Percentiles rank a stretch among this genome's conserved stretches.
Conservation (phyloP, 2,888 invertebrate species). For the Stenotaenia linearis region DNA sequence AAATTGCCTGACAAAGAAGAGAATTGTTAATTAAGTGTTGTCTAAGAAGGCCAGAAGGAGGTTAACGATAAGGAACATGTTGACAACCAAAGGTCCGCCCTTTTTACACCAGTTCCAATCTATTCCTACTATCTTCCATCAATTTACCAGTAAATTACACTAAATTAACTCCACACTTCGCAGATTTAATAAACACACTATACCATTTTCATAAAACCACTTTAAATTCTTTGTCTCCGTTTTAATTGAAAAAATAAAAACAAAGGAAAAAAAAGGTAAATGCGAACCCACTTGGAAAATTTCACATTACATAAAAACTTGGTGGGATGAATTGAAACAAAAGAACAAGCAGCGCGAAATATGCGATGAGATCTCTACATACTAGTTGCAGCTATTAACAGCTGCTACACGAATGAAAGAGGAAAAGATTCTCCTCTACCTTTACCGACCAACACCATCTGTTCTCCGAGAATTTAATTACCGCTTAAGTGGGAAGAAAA, state of each 20-base stretch:
- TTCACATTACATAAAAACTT: neutral
- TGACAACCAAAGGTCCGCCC: constrained; percentile 16
- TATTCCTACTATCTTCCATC: neutral
- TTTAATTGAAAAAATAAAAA: neutral
- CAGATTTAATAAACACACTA: neutral
- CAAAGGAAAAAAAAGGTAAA: neutral
- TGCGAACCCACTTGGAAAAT: neutral
- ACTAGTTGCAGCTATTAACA: neutral
- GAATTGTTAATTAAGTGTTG: constrained; percentile 26
- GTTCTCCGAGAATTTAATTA: constrained; percentile 15
- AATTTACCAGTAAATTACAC: neutral
- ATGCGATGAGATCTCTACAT: neutral
- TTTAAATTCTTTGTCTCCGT: neutral
- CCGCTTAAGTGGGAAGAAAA: constrained; percentile 11
- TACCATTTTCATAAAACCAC: neutral
- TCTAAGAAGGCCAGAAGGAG: constrained; percentile 21
- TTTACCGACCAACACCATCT: neutral
- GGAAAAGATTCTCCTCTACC: neutral
- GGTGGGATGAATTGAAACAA: neutral
- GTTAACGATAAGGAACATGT: constrained; percentile 21
- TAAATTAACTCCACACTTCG: neutral
- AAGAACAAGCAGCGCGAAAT: neutral
- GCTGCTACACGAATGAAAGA: neutral
- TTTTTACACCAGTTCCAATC: neutral
- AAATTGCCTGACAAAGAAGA: constrained; percentile 23